Percentiles rank a stretch among this genome's conserved stretches.
Conservation (phyloP, 2,113 vertebrate genomes). For the Perca schrenkii region DNA sequence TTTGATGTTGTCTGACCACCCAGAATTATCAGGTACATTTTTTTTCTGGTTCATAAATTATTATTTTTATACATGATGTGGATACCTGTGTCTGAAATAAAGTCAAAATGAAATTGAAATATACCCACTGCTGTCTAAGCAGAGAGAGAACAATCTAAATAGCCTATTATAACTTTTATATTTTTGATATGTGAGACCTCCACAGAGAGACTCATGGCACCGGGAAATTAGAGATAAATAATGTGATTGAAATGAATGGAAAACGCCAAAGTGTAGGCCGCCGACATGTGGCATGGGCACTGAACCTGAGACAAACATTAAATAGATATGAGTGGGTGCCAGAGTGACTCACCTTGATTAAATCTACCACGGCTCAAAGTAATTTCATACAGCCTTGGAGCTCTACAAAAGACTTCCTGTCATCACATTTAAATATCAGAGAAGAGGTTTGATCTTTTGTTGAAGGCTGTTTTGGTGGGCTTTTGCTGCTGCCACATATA, state of each 20-base stretch:
- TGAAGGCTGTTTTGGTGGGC: neutral
- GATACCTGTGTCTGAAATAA: no score
- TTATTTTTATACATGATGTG: no score
- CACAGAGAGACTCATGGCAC: neutral
- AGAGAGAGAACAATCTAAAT: neutral
- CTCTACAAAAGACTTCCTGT: constrained; percentile 10
- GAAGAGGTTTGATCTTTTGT: constrained; percentile 32
- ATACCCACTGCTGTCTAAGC: neutral
- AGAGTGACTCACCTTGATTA: constrained; percentile 66
- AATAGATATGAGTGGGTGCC: constrained; percentile 48
- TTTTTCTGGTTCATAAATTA: neutral
- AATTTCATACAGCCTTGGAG: constrained; percentile 28
- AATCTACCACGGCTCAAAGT: constrained; percentile 31
- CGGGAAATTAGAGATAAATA: constrained; percentile 33
- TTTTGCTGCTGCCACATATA: neutral
- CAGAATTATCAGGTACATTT: neutral
- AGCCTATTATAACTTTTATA: neutral
- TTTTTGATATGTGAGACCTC: constrained; percentile 25
- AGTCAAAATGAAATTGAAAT: neutral
- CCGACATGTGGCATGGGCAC: constrained; percentile 3
- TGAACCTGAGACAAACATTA: constrained; percentile 60
- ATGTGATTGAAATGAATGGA: constrained; percentile 54
- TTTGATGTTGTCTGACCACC: neutral
- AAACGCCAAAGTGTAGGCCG: constrained; percentile 26
- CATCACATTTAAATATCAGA: neutral